Base-by-base conservation (phyloP, 1,140 invertebrate species). In the Eriocheir sinensis region DNA sequence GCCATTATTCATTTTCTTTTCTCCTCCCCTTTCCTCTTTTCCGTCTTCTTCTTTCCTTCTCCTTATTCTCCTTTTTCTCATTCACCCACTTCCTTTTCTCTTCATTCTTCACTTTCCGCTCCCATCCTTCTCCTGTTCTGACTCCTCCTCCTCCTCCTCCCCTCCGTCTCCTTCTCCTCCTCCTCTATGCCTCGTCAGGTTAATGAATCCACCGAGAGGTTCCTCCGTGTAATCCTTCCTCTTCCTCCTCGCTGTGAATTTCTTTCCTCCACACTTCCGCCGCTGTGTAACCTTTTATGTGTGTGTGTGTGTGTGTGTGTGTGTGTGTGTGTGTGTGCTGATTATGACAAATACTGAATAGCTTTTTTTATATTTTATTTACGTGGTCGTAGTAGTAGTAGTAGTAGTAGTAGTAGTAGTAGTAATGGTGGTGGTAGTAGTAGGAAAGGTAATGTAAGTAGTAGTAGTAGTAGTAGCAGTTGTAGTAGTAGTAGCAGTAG, bases 401-500 rank as follows among this genome's bases (percentile, higher is more conserved):
- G 81, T 85, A 34, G 81, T 40, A 85, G 88, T 32, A 48, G 30
- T 44, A 89, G 88, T 89, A 85, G 81, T 40, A 85, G 9, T 12
- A 27, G 9, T 72, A 72, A 27, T 72, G 53, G 9, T 27, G 53
- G 9, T 12, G 53, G n/a, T n/a, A n/a, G n/a, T n/a, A n/a, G n/a
- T n/a, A n/a, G n/a, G n/a, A n/a, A n/a, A n/a, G n/a, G n/a, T 72
- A 72, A 27, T 72, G 27, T 12, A 15, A 72, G 53, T 72, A 72
- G 53, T 72, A 72, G 53, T 85, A 12, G 81, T 85, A 85, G 32
- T 85, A 85, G 81, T 85, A 32, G 81, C 34, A 85, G 81, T 85
- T 32, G 81, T 85, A 85, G 81, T 32, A 85, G 81, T 85, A 85
- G 30, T 85, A 85, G 81, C 34, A 85, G 17, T 34, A 85, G 81